A percentile compares a stretch with the other conserved stretches of the same genome.
Evolutionary conservation across 2,113 vertebrate species (phyloP).

Genomic region (Myrmophylax atrothorax): DNA sequence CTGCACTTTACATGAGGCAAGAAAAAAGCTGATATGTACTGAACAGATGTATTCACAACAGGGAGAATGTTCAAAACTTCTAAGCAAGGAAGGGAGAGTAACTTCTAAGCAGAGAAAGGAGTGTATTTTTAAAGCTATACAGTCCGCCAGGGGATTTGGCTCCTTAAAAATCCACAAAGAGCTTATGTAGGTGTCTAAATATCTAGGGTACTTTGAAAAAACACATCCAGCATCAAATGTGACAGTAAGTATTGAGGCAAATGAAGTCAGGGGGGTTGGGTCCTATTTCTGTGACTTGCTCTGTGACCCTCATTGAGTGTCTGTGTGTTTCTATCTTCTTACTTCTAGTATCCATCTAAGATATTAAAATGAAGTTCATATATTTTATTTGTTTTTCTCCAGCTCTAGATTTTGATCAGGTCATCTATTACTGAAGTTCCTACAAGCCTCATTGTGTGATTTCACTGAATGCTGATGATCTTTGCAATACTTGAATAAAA

Average conservation of each 20-base stretch:
- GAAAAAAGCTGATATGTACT: not conserved
- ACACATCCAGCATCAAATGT: not conserved
- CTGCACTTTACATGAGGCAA: not conserved
- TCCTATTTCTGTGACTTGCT: not conserved
- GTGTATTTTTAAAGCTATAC: not conserved
- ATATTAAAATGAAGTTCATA: not conserved
- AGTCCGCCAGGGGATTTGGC: not conserved
- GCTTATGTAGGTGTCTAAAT: not conserved
- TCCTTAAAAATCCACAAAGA: not conserved
- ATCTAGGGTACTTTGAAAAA: not conserved
- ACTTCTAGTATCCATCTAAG: not conserved
- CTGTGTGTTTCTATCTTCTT: not conserved
- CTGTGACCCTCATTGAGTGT: not conserved
- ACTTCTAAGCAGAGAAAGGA: not conserved
- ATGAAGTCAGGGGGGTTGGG: not conserved
- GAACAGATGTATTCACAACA: not conserved
- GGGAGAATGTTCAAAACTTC: not conserved
- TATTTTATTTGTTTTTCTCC: not conserved
- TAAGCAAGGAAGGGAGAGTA: not conserved
- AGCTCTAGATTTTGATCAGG: not conserved
- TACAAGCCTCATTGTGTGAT: accelerated
- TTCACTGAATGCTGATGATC: not conserved
- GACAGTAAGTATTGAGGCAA: not conserved
- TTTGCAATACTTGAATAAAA: not conserved
- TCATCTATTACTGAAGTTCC: not conserved